Evolutionary conservation across 2,797 vertebrate species (phyloP), one percentile per base, ranked within the genome.

Genomic region (Gorsachius magnificus): DNA sequence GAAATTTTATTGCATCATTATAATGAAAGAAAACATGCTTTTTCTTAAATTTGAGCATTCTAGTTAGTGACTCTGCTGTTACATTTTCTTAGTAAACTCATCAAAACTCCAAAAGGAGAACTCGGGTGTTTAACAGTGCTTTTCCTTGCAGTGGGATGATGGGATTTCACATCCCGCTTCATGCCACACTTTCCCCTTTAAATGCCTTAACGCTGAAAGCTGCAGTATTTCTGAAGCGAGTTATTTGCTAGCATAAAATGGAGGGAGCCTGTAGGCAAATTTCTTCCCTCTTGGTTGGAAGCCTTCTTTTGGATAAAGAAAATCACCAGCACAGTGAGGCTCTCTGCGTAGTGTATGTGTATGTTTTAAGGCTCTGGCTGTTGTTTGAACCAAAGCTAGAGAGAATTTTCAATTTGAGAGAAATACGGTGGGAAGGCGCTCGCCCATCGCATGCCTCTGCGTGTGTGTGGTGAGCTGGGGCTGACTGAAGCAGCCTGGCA

Each of bases 401-500:
- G 74, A 54, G 36, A 60, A 53, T 81, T 64, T 70, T 69, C 53
- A 41, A 7, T 72, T 36, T 48, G 54, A 61, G 50, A 58, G 72
- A 72, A 76, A n/a, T 76, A 28, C 0, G 1, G 61, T 11, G 25
- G 17, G 58, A 33, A 65, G 76, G 46, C 0, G 0, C 41, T 68
- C 3, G 5, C 57, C 1, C 16, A 68, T 74, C 0, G 0, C 0
- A 2, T 80, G 28, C 25, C 25, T 57, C 19, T 14, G 25, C 41
- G 35, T 45, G 24, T 2, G 3, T 3, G 1, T 29, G n/a, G 29
- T 1, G 4, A 89, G 26, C 31, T 82, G 54, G 50, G 81, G 22
- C 64, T 0, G 0, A 10, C 58, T 36, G 61, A 72, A 80, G 48
- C 86, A 89, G 61, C 46, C 72, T 54, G 83, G 56, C 26, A 89